Base-by-base conservation (phyloP, 2,888 invertebrate species). In the Torymus texanus region DNA sequence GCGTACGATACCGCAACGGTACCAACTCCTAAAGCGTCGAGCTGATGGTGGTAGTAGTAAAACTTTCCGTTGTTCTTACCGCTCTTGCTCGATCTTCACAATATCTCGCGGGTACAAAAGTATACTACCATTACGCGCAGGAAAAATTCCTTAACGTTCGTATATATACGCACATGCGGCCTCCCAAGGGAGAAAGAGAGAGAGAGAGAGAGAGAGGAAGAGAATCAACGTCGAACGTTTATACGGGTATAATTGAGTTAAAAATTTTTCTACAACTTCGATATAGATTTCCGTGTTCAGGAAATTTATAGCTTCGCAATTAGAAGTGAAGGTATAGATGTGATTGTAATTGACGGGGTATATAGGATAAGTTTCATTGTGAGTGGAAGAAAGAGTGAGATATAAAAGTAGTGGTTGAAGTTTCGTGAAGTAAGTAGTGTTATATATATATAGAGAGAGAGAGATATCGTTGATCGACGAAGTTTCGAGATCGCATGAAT, bases 11-110 rank as follows among this genome's bases (percentile, higher is more conserved):
- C 13, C 66, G 51, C 21, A 50, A n/a, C 51, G 21, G 14, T 10
- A 8, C 62, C 50, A 5, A 21, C 41, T 18, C 10, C 62, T 16
- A 55, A 41, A 41, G 41, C 41, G 41, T 41, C 8, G 29, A 8
- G 10, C 29, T 5, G 8, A 8, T 5, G 41, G 8, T 21, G 2
- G 21, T 21, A 2, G 1, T 21, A 18, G 16, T 29, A 24, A 66
- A 72, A 78, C 51, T 72, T 63, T 41, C 66, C n/a, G 59, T 78
- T 72, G 66, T 72, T 78, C 61, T 72, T 67, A 14, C 51, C 21
- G 21, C 21, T 21, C 18, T 66, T 56, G 11, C 55, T 73, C 11
- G 41, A 41, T 41, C 41, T 41, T 8, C 41, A 58, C 65, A 55
- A 72, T 67, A 72, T 55, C 58, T 55, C n/a, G 13, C 41, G 16